phyloP scores from a whole-genome alignment of 2,797 vertebrate species.

The Florisuga fusca region DNA sequence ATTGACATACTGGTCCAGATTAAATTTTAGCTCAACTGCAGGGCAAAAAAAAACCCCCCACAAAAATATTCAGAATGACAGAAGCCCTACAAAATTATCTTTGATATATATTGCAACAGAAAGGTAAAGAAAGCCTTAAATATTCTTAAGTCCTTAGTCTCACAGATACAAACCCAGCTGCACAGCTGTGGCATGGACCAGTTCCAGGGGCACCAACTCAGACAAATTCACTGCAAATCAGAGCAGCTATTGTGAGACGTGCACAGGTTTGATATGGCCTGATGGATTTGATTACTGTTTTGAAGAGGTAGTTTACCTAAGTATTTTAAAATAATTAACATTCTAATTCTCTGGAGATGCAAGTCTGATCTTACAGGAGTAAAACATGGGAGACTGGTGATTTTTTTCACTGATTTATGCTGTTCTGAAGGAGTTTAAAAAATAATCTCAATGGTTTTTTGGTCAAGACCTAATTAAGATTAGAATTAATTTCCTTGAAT shows the following conservation, averaged over 20 bases:
- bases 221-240: background rate
- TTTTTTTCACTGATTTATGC: background rate
- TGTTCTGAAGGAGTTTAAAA: background rate
- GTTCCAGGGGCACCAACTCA: background rate
- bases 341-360: background rate
- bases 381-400: background rate
- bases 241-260: background rate
- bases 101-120: background rate
- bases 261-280: background rate
- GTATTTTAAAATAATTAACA: background rate
- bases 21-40: slow-evolving; percentile 94
- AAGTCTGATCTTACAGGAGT: background rate
- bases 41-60: background rate
- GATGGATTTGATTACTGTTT: background rate
- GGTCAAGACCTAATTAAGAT: slow-evolving; percentile 8
- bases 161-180: background rate
- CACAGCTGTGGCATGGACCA: rapidly evolving
- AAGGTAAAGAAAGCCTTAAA: background rate
- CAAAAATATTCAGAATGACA: background rate
- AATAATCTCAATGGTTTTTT: slow-evolving; percentile 26
- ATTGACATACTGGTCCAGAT: slow-evolving; percentile 94
- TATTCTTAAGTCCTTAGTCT: background rate
- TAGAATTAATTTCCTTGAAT: background rate
- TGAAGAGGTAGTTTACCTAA: background rate
- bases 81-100: rapidly evolving